Percentiles rank a stretch among this genome's conserved stretches.
phyloP scores from a whole-genome alignment of 1,140 invertebrate genomes.

The Bombus soroeensis region DNA sequence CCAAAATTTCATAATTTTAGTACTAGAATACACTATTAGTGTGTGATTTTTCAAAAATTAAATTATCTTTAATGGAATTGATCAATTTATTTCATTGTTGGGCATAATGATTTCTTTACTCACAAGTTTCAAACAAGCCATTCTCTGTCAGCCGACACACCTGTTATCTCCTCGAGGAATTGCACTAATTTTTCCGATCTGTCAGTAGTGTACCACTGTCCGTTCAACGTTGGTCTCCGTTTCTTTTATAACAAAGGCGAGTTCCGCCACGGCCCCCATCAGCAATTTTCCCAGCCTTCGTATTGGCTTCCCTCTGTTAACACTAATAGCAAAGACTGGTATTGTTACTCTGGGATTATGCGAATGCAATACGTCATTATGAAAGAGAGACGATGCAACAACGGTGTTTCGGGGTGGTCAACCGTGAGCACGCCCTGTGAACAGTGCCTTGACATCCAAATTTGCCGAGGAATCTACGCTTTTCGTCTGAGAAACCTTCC shows the following conservation, averaged over 20 bases:
- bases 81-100: neutral
- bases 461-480: conserved; percentile 39
- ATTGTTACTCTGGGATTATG: conserved; percentile 71
- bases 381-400: conserved; percentile 53
- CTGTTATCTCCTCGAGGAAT: conserved; percentile 20
- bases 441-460: conserved; percentile 73
- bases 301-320: conserved; percentile 60
- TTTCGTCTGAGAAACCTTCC: conserved; percentile 36
- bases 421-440: conserved; percentile 20
- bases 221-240: conserved; percentile 20
- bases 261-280: conserved; percentile 59
- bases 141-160: conserved; percentile 52
- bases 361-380: conserved; percentile 62
- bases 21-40: neutral
- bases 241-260: conserved; percentile 71
- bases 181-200: conserved; percentile 57
- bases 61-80: neutral
- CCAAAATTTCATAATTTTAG: neutral
- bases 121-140: conserved; percentile 72
- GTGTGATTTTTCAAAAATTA: neutral
- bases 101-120: conserved; percentile 44
- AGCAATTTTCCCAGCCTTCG: conserved; percentile 53
- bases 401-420: conserved; percentile 30
- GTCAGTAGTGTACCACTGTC: conserved; percentile 51
- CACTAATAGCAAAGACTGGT: conserved; percentile 63